Conservation (phyloP, 2,888 invertebrate genomes). For the Loripinus fragilis region DNA sequence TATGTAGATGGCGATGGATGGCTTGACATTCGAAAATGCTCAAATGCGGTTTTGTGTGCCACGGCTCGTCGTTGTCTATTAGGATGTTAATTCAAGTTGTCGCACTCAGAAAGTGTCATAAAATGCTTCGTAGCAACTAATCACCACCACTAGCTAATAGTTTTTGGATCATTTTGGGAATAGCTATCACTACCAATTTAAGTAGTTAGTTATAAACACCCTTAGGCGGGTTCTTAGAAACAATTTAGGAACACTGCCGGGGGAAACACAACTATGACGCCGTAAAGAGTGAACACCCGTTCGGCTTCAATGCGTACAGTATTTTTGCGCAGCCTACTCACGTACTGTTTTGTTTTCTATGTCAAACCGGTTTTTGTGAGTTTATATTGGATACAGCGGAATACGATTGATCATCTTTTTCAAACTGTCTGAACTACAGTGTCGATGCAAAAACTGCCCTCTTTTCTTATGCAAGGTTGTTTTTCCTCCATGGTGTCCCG, state of each 20-base stretch:
- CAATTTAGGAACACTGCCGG: background rate
- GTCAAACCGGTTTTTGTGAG: background rate
- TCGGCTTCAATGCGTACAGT: background rate
- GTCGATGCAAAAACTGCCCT: background rate
- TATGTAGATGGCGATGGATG: too few species aligned
- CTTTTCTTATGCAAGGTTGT: background rate
- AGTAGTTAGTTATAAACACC: conserved; percentile 13
- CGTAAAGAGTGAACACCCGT: background rate
- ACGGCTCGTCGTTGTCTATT: too few species aligned
- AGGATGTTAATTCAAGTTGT: conserved; percentile 6
- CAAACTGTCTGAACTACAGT: too few species aligned
- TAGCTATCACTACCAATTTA: conserved; percentile 12
- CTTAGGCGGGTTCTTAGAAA: background rate
- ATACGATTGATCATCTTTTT: too few species aligned
- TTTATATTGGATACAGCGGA: too few species aligned
- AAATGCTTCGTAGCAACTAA: background rate
- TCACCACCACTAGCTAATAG: background rate
- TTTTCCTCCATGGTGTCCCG: background rate
- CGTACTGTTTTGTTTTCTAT: background rate
- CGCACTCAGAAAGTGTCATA: background rate
- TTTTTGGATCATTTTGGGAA: conserved; percentile 15
- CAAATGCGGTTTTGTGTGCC: background rate
- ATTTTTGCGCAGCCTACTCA: background rate
- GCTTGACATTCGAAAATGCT: too few species aligned
- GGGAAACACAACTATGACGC: background rate